Percentiles rank a stretch among this genome's conserved stretches.
These are phyloP conservation scores for Thecophora atra DNA, from an alignment of 2,888 invertebrate species.

Conservation along the genomic window DNA sequence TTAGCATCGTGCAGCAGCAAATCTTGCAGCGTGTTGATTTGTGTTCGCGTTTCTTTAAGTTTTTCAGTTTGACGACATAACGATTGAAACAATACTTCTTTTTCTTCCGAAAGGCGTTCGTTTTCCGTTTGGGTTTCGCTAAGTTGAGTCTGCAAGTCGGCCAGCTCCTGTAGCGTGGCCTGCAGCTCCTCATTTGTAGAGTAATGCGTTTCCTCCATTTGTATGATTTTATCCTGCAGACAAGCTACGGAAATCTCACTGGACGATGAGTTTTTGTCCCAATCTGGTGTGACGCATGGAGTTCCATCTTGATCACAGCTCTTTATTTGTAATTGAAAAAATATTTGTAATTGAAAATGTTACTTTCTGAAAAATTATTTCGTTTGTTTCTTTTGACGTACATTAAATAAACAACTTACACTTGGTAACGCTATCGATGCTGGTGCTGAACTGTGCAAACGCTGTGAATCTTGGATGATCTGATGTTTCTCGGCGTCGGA, in stretches of 20 bases:
- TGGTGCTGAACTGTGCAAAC: conserved; percentile 82
- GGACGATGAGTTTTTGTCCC: conserved; percentile 92
- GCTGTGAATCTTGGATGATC: conserved; percentile 75
- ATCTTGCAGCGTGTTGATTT: conserved; percentile 86
- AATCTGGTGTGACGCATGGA: conserved; percentile 82
- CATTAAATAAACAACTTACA: conserved; percentile 51
- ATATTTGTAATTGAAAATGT: conserved; percentile 11
- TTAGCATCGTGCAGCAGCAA: conserved; percentile 77
- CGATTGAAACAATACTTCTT: conserved; percentile 87
- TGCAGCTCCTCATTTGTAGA: conserved; percentile 93
- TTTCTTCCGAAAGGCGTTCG: conserved; percentile 87
- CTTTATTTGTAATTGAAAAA: neutral
- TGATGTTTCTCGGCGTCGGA: conserved; percentile 86
- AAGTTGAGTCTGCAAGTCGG: conserved; percentile 87
- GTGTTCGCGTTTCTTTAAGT: conserved; percentile 83
- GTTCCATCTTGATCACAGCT: conserved; percentile 68
- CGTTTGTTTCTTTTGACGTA: neutral
- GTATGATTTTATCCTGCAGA: conserved; percentile 88
- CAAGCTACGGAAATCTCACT: conserved; percentile 93
- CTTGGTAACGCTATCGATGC: conserved; percentile 75
- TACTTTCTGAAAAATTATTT: too few species aligned
- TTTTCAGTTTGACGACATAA: conserved; percentile 92
- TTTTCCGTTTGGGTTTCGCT: conserved; percentile 89
- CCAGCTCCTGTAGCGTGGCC: conserved; percentile 91
- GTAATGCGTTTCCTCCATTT: conserved; percentile 68